phyloP scores from a whole-genome alignment of 2,113 vertebrate genomes.

The Brachypteracias leptosomus region DNA sequence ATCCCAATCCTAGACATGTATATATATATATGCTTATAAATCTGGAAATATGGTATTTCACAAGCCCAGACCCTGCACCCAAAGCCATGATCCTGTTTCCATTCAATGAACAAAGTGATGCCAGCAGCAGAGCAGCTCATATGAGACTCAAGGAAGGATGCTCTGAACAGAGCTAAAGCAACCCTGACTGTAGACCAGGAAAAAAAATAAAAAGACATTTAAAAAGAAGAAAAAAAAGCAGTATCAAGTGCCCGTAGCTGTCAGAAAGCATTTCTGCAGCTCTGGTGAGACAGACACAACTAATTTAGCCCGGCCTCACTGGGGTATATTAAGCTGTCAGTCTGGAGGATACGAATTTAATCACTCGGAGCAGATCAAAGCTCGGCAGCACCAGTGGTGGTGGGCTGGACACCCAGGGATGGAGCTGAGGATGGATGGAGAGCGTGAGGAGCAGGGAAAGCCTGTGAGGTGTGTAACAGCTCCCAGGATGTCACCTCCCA shows the following conservation, averaged over 20 bases:
- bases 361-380: slow-evolving; percentile 58
- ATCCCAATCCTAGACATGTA: rapidly evolving
- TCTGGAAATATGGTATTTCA: neutral
- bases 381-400: neutral
- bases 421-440: neutral
- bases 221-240: neutral
- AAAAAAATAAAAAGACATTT: neutral
- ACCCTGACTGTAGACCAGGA: neutral
- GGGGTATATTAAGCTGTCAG: slow-evolving; percentile 66
- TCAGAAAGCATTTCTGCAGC: slow-evolving; percentile 54
- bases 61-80: neutral
- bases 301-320: slow-evolving; percentile 3
- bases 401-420: neutral
- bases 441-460: neutral
- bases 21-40: rapidly evolving
- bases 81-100: neutral
- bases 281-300: slow-evolving; percentile 61
- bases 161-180: neutral
- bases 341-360: slow-evolving; percentile 58
- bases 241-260: slow-evolving; percentile 27
- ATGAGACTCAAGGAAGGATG: neutral
- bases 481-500: neutral
- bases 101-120: neutral
- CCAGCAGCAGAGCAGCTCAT: neutral
- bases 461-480: rapidly evolving